A percentile compares a stretch with the other conserved stretches of the same genome.
These are phyloP conservation scores for Acipenser ruthenus DNA, from an alignment of 2,797 vertebrate species.

Conservation along the genomic window DNA sequence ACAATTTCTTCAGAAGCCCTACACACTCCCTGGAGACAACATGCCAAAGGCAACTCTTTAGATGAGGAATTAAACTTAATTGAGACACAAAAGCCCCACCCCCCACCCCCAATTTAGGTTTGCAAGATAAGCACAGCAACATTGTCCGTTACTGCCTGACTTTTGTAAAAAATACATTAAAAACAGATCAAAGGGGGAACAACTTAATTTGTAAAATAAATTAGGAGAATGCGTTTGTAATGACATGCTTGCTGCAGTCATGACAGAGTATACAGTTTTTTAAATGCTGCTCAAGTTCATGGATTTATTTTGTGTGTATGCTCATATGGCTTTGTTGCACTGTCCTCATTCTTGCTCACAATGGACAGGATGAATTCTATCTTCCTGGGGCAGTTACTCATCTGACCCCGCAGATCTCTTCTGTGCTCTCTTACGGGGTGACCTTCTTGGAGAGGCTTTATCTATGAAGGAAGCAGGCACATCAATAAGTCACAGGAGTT, in stretches of 20 bases:
- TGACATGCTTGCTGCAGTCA: slow-evolving; percentile 26
- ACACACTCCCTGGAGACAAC: not conserved
- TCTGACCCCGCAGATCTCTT: slow-evolving; percentile 91
- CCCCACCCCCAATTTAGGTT: not conserved
- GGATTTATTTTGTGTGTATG: slow-evolving; percentile 31
- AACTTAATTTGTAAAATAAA: not conserved
- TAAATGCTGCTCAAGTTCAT: slow-evolving; percentile 1
- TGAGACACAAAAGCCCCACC: not conserved
- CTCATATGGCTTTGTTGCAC: slow-evolving; percentile 52
- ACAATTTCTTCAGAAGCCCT: not conserved
- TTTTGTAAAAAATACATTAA: slow-evolving; percentile 10
- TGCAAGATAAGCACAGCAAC: not conserved
- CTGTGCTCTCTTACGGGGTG: slow-evolving; percentile 89
- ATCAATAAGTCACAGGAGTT: not conserved
- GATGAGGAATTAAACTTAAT: too few species aligned
- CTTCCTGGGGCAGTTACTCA: slow-evolving; percentile 65
- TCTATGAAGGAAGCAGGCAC: slow-evolving; percentile 54
- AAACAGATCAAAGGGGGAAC: slow-evolving; percentile 5
- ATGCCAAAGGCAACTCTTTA: not conserved
- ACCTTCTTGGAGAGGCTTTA: slow-evolving; percentile 86
- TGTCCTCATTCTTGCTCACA: slow-evolving; percentile 45
- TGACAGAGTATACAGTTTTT: not conserved
- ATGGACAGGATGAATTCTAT: slow-evolving; percentile 7
- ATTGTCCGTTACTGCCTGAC: not conserved
- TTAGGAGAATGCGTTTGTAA: not conserved